Conservation (phyloP, 2,797 vertebrate species). For the Cuculus canorus region DNA sequence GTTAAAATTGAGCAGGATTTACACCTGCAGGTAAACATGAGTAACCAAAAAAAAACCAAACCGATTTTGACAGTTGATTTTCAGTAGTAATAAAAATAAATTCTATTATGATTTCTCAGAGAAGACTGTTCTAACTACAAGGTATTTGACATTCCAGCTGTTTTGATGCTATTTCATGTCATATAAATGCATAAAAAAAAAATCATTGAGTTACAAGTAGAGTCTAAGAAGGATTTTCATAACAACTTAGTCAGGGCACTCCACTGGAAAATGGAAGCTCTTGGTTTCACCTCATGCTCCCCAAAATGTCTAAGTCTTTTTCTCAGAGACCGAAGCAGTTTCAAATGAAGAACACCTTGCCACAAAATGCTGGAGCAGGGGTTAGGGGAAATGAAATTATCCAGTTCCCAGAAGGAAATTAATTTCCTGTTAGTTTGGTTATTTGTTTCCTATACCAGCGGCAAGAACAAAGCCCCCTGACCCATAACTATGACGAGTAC, state of each 20-base stretch:
- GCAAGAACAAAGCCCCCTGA: neutral
- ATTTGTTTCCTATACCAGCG: neutral
- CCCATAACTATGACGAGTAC: neutral
- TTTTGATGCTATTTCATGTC: neutral
- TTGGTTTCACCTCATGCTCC: neutral
- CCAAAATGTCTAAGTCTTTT: neutral
- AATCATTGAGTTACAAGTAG: neutral
- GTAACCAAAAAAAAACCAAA: conserved; percentile 21
- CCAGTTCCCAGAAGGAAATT: neutral
- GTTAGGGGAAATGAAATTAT: fast-evolving
- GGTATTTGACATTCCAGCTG: neutral
- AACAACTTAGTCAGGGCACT: neutral
- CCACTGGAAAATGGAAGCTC: neutral
- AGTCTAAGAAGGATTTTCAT: neutral
- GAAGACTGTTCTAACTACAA: neutral
- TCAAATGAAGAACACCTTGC: neutral
- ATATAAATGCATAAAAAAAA: neutral
- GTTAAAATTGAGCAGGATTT: neutral
- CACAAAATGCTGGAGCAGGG: neutral
- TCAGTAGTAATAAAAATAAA: conserved; percentile 34
- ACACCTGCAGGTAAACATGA: neutral
- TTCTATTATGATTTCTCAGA: neutral
- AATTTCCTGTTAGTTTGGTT: neutral
- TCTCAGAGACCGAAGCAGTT: neutral
- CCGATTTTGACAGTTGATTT: neutral